Percentiles rank a stretch among this genome's conserved stretches.
Conservation (phyloP, 2,888 invertebrate genomes). For the Tyria jacobaeae region DNA sequence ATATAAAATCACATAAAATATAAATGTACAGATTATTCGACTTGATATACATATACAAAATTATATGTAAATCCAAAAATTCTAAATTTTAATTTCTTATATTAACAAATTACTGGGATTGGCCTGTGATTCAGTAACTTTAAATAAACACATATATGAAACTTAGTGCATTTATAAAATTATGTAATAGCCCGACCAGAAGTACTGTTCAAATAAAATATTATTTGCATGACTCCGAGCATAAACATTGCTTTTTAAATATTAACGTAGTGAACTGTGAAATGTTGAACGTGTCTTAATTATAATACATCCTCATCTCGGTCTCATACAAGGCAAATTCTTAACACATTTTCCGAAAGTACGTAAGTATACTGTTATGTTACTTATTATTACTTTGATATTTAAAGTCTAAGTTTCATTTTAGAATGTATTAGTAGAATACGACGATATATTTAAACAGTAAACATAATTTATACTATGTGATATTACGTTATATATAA, state of each 20-base stretch:
- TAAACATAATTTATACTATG: neutral
- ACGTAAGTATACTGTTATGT: slow-evolving; percentile 12
- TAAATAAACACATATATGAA: no score
- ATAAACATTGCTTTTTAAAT: no score
- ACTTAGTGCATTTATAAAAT: no score
- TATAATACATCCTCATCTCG: neutral
- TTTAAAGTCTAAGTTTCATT: slow-evolving; percentile 29
- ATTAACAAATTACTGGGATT: neutral
- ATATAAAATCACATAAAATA: neutral
- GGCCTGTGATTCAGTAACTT: neutral
- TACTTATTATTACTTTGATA: slow-evolving; percentile 7
- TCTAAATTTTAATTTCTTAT: neutral
- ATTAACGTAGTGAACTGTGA: no score
- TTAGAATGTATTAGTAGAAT: slow-evolving; percentile 16
- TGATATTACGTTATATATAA: neutral
- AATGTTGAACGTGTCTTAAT: no score
- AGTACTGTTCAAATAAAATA: no score
- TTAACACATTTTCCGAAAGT: slow-evolving; percentile 31
- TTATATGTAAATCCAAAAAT: neutral
- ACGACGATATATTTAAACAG: neutral
- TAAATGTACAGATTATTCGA: neutral
- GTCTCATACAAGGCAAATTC: slow-evolving; percentile 50
- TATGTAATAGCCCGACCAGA: no score
- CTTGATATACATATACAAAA: neutral
- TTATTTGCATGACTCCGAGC: no score